Evolutionary conservation across 2,888 invertebrate species (phyloP).

Genomic region (Nesidiocoris tenuis): DNA sequence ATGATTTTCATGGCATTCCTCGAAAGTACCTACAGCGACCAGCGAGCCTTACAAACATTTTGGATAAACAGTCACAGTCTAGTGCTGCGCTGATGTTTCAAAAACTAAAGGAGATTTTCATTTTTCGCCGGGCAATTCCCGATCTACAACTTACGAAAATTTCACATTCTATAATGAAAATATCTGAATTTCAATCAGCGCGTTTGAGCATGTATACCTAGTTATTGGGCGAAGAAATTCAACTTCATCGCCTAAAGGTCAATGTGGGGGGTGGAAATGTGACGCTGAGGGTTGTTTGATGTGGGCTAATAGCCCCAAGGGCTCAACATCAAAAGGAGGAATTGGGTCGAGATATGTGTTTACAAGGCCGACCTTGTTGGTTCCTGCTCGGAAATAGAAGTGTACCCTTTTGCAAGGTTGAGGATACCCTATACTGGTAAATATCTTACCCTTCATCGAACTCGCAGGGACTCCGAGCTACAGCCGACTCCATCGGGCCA

Average conservation of each 20-base stretch:
- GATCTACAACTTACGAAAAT: no score
- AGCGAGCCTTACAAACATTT: no score
- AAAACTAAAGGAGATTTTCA: no score
- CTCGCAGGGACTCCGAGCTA: not conserved
- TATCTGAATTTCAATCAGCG: no score
- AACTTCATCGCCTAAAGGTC: not conserved
- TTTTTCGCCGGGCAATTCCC: no score
- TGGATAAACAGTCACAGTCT: no score
- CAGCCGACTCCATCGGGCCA: conserved; percentile 4
- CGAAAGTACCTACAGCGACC: no score
- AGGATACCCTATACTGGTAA: not conserved
- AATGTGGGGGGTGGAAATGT: not conserved
- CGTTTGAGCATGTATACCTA: no score
- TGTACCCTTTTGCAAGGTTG: not conserved
- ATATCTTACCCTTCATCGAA: not conserved
- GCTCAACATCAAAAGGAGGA: conserved; percentile 36
- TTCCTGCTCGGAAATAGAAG: conserved; percentile 4
- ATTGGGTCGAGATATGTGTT: conserved; percentile 39
- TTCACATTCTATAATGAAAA: no score
- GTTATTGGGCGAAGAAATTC: not conserved
- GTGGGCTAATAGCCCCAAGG: conserved; percentile 40
- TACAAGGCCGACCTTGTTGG: conserved; percentile 39
- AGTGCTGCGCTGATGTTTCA: no score
- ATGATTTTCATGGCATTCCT: no score
- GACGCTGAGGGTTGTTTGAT: conserved; percentile 38